These are phyloP conservation scores for Macquaria ambigua DNA, from an alignment of 2,113 vertebrate species.

Conservation along the genomic window DNA sequence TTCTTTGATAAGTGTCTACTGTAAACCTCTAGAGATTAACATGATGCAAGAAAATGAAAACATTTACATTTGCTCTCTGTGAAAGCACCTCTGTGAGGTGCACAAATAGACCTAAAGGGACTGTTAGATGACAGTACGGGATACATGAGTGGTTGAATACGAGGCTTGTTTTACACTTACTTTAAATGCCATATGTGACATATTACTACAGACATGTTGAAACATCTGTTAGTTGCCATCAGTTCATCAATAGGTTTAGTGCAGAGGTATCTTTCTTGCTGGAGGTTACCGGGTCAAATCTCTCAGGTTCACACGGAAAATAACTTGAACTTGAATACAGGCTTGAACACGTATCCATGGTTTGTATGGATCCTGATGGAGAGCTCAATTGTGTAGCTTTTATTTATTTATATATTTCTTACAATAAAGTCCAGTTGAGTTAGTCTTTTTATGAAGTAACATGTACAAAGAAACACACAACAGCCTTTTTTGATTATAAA, in stretches of 20 bases:
- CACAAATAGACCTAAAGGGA: neutral
- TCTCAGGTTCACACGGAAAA: conserved; percentile 29
- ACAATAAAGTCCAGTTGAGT: neutral
- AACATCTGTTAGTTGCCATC: conserved; percentile 20
- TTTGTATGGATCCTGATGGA: conserved; percentile 2
- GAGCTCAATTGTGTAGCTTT: neutral
- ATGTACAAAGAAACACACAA: neutral
- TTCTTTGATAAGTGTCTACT: too few relatives aligned
- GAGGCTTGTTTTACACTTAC: conserved; percentile 22
- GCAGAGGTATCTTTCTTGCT: conserved; percentile 21
- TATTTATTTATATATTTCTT: neutral
- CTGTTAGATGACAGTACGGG: neutral
- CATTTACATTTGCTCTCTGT: too few relatives aligned
- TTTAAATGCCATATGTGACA: conserved; percentile 13
- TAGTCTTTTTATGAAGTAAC: neutral
- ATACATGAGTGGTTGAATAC: neutral
- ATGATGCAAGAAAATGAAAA: too few relatives aligned
- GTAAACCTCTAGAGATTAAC: too few relatives aligned
- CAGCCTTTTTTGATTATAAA: neutral
- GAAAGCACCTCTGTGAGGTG: neutral
- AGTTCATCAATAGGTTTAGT: conserved; percentile 14
- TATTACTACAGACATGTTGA: neutral
- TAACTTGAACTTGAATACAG: neutral
- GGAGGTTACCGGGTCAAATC: conserved; percentile 36
- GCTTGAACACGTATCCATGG: conserved; percentile 17